phyloP scores from a whole-genome alignment of 2,888 invertebrate species.

The Nomada lathburiana region DNA sequence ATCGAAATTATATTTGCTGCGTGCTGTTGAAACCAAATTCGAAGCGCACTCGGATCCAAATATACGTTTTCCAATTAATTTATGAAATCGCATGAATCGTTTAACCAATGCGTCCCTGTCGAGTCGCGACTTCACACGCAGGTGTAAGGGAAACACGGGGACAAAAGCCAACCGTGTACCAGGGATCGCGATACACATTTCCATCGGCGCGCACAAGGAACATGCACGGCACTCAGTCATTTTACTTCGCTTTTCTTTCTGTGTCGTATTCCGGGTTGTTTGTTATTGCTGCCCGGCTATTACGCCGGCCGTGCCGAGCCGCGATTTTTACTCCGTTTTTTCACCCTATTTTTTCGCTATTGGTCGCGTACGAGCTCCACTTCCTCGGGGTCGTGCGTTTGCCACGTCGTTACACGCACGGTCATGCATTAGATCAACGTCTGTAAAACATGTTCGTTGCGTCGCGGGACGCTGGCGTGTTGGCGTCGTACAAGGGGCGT shows the following conservation, averaged over 20 bases:
- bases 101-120: neutral
- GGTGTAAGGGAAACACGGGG: slow-evolving; percentile 12
- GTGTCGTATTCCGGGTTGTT: slow-evolving; percentile 58
- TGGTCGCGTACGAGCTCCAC: neutral
- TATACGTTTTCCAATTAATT: neutral
- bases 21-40: neutral
- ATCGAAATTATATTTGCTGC: too few relatives aligned
- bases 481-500: neutral
- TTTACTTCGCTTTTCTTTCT: slow-evolving; percentile 15
- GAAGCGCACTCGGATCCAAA: neutral
- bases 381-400: slow-evolving; percentile 15
- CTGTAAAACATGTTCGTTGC: slow-evolving; percentile 2
- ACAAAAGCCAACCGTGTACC: slow-evolving; percentile 26
- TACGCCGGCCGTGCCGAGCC: neutral
- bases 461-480: slow-evolving; percentile 7
- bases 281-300: slow-evolving; percentile 33
- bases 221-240: slow-evolving; percentile 46
- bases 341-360: neutral
- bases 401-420: slow-evolving; percentile 9
- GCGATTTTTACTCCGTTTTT: slow-evolving; percentile 38
- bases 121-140: slow-evolving; percentile 9
- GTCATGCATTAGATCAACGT: slow-evolving; percentile 11
- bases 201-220: slow-evolving; percentile 28
- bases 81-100: neutral
- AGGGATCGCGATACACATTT: slow-evolving; percentile 39